Evolutionary conservation across 2,888 invertebrate species (phyloP).

Genomic region (Isotomurus palustris): DNA sequence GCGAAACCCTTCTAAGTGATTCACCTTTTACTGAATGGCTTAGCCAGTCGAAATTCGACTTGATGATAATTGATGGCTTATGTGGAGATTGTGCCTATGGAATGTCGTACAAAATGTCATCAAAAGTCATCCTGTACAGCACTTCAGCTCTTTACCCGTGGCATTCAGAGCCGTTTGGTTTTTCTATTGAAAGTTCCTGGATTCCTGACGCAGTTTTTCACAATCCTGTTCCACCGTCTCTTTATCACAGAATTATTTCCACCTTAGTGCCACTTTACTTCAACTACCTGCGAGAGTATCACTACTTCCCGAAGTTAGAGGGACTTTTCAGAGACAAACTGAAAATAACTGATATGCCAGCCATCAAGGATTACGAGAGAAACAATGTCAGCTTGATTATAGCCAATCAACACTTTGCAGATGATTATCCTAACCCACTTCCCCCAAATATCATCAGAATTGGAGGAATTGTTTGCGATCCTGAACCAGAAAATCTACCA

Average conservation of each 20-base stretch:
- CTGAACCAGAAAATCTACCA: conserved; percentile 2
- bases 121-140: conserved; percentile 28
- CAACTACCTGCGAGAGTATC: conserved; percentile 10
- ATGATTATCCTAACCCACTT: conserved; percentile 33
- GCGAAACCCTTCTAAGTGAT: conserved; percentile 15
- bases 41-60: conserved; percentile 22
- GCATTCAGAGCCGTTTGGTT: conserved; percentile 27
- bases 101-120: conserved; percentile 25
- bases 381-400: conserved; percentile 30
- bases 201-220: conserved; percentile 29
- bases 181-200: conserved; percentile 30
- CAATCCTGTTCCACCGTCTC: conserved; percentile 20
- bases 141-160: conserved; percentile 28
- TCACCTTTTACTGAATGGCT: conserved; percentile 18
- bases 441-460: conserved; percentile 32
- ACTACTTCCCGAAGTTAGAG: conserved; percentile 28
- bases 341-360: conserved; percentile 17
- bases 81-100: conserved; percentile 32
- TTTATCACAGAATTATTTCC: conserved; percentile 6
- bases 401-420: conserved; percentile 31
- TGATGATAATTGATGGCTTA: conserved; percentile 32
- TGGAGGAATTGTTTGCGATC: conserved; percentile 26
- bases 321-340: conserved; percentile 16
- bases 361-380: conserved; percentile 27
- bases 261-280: conserved; percentile 21